A percentile compares a stretch with the other conserved stretches of the same genome.
Conservation (phyloP, 1,140 invertebrate species). For the Drosophila santomea region DNA sequence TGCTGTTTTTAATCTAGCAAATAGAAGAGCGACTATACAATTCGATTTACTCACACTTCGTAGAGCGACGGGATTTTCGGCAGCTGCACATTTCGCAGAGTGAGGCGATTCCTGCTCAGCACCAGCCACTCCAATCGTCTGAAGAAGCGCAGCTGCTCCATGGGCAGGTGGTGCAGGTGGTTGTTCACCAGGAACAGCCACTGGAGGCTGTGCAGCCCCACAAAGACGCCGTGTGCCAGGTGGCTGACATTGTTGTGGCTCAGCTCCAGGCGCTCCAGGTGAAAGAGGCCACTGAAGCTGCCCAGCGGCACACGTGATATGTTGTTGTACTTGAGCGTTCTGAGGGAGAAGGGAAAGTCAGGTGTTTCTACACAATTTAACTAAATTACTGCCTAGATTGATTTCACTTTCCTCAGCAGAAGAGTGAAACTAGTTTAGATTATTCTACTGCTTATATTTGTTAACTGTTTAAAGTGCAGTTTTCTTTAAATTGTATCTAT, state of each 20-base stretch:
- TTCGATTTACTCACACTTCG: slow-evolving; percentile 86
- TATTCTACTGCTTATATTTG: neutral
- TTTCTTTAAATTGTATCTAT: neutral
- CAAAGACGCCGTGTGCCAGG: slow-evolving; percentile 83
- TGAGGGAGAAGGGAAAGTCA: neutral
- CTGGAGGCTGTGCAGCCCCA: slow-evolving; percentile 83
- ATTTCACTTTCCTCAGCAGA: neutral
- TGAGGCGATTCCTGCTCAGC: slow-evolving; percentile 86
- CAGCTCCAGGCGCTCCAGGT: slow-evolving; percentile 76
- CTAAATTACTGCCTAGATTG: neutral
- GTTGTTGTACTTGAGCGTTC: slow-evolving; percentile 77
- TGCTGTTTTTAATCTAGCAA: slow-evolving; percentile 68
- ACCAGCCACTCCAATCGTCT: slow-evolving; percentile 84
- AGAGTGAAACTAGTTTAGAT: no score
- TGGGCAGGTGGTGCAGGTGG: slow-evolving; percentile 71
- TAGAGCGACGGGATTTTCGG: slow-evolving; percentile 85
- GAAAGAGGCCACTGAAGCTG: slow-evolving; percentile 59
- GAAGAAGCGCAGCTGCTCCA: slow-evolving; percentile 84
- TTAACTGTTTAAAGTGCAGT: no score
- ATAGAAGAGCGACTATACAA: slow-evolving; percentile 47
- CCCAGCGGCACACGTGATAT: slow-evolving; percentile 77
- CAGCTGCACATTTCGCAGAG: slow-evolving; percentile 83
- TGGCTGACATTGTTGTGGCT: slow-evolving; percentile 85
- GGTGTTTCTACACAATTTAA: neutral
- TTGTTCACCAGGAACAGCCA: slow-evolving; percentile 85